A percentile compares a stretch with the other conserved stretches of the same genome.
These are phyloP conservation scores for Drosophila fungiperda DNA, from an alignment of 2,888 invertebrate species.

Conservation along the genomic window DNA sequence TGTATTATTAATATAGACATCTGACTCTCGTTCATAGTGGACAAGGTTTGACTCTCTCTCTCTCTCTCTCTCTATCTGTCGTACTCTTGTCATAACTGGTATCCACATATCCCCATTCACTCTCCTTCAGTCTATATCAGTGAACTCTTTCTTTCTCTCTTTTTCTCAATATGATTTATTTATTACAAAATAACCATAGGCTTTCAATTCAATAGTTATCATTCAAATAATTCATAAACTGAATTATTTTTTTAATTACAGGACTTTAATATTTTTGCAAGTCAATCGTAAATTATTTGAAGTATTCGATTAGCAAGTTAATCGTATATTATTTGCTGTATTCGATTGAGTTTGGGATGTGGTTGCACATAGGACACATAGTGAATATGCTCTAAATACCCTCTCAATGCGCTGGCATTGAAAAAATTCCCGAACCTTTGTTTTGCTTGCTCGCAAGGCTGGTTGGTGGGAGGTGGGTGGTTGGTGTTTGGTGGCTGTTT, in stretches of 20 bases:
- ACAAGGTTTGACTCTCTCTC: not conserved
- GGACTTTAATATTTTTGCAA: not conserved
- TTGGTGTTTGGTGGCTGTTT: slow-evolving; percentile 51
- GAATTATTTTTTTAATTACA: not conserved
- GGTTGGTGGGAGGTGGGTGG: slow-evolving; percentile 21
- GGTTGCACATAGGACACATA: not conserved
- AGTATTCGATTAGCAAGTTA: not conserved
- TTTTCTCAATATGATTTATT: not conserved
- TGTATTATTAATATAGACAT: not conserved
- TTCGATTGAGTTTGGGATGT: not conserved
- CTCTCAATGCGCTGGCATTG: slow-evolving; percentile 39
- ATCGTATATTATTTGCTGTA: not conserved
- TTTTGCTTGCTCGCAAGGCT: slow-evolving; percentile 1
- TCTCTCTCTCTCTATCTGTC: not conserved
- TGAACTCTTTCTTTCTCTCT: not conserved
- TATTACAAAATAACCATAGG: not conserved
- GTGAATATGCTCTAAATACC: slow-evolving; percentile 17
- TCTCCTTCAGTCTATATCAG: not conserved
- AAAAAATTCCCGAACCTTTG: slow-evolving; percentile 39
- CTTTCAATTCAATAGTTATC: not conserved
- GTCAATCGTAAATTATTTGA: not conserved
- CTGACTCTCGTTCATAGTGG: not conserved
- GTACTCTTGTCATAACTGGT: not conserved
- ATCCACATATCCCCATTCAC: not conserved
- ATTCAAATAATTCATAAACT: not conserved